phyloP scores from a whole-genome alignment of 2,797 vertebrate species.

The Lithobates sylvaticus region DNA sequence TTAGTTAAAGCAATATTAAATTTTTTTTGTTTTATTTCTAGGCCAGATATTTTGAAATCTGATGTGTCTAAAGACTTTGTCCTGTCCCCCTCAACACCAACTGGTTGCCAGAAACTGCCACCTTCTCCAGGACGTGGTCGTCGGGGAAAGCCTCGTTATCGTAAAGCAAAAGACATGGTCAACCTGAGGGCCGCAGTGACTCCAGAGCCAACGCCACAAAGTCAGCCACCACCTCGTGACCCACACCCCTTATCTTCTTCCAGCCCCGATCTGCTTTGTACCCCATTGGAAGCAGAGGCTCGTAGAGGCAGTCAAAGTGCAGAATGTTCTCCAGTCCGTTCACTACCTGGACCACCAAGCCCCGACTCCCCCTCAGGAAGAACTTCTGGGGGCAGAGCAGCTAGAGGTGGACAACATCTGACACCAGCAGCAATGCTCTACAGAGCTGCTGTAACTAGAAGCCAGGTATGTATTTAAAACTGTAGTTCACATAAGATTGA shows the following conservation, averaged over 20 bases:
- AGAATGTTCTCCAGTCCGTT: slow-evolving; percentile 79
- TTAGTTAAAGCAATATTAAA: neutral
- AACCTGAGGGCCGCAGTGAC: slow-evolving; percentile 79
- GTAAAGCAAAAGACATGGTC: slow-evolving; percentile 87
- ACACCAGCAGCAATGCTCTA: slow-evolving; percentile 92
- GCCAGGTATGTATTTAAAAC: slow-evolving; percentile 80
- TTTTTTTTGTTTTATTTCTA: slow-evolving; percentile 63
- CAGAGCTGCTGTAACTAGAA: slow-evolving; percentile 92
- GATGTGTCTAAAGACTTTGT: slow-evolving; percentile 91
- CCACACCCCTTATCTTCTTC: slow-evolving; percentile 79
- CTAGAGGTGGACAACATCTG: slow-evolving; percentile 81
- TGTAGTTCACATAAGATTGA: too few species aligned
- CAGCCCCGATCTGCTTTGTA: slow-evolving; percentile 92
- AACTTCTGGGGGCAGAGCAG: slow-evolving; percentile 75
- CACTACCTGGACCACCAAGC: slow-evolving; percentile 88
- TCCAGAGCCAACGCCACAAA: slow-evolving; percentile 51
- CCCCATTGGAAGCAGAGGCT: slow-evolving; percentile 82
- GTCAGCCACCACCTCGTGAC: slow-evolving; percentile 66
- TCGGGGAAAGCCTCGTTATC: slow-evolving; percentile 89
- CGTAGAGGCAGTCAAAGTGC: slow-evolving; percentile 76
- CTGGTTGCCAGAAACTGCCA: slow-evolving; percentile 89
- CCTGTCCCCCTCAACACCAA: slow-evolving; percentile 90
- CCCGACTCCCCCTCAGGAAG: slow-evolving; percentile 86
- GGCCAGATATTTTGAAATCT: slow-evolving; percentile 93
- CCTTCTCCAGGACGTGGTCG: slow-evolving; percentile 91